These are phyloP conservation scores for Zonitis immaculata DNA, from an alignment of 2,888 invertebrate species.

Conservation along the genomic window DNA sequence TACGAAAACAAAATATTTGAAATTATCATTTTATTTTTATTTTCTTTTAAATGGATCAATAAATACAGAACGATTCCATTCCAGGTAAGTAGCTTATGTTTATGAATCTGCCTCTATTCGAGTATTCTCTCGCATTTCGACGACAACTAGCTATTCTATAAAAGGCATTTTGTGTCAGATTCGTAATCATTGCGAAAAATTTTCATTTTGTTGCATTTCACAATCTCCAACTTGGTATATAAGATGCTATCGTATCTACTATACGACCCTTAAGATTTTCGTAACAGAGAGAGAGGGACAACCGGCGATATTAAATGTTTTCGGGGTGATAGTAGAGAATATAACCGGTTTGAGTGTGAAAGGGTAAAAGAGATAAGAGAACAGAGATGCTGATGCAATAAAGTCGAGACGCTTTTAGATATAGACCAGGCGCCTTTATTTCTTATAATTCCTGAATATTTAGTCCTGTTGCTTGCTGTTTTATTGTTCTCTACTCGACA, in stretches of 20 bases:
- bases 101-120: neutral
- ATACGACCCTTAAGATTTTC: conserved; percentile 17
- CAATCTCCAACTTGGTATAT: neutral
- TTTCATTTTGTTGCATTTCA: conserved; percentile 4
- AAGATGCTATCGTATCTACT: conserved; percentile 9
- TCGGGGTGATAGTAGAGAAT: conserved; percentile 24
- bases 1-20: no score
- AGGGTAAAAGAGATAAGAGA: conserved; percentile 38
- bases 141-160: no score
- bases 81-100: neutral
- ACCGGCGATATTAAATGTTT: conserved; percentile 33
- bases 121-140: no score
- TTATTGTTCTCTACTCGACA: conserved; percentile 15
- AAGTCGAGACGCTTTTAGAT: conserved; percentile 31
- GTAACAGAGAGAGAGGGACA: conserved; percentile 8
- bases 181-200: conserved; percentile 1
- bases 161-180: no score
- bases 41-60: no score
- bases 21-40: no score
- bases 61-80: neutral
- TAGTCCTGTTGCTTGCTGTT: neutral
- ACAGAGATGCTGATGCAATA: conserved; percentile 39
- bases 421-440: no score
- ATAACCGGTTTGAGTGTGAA: conserved; percentile 30
- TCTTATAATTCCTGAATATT: conserved; percentile 17